Conservation (phyloP, 2,888 invertebrate species). For the Euphydryas editha region DNA sequence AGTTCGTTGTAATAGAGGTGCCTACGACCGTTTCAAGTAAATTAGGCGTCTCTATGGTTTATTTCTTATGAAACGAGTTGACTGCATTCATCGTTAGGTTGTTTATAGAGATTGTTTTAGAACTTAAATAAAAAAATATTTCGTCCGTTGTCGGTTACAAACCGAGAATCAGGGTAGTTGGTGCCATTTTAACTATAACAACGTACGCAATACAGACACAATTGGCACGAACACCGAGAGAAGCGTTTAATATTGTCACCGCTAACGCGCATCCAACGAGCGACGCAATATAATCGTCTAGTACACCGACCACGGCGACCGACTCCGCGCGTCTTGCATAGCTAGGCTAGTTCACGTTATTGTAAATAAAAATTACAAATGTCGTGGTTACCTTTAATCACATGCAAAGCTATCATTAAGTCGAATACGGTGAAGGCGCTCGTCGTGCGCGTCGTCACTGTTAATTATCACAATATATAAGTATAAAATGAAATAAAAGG, state of each 20-base stretch:
- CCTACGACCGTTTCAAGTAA: background rate
- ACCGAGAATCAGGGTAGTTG: conserved; percentile 30
- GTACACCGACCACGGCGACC: conserved; percentile 54
- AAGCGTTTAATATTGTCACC: conserved; percentile 63
- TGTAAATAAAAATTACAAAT: conserved; percentile 71
- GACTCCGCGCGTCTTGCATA: conserved; percentile 42
- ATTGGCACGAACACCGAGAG: conserved; percentile 55
- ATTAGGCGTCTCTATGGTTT: background rate
- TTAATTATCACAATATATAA: conserved; percentile 82
- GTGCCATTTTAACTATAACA: conserved; percentile 30
- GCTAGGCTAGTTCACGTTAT: conserved; percentile 50
- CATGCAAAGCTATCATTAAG: conserved; percentile 81
- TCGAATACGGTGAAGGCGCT: conserved; percentile 71
- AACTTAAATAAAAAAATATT: conserved; percentile 27
- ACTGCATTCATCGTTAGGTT: background rate
- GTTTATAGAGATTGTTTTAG: conserved; percentile 8
- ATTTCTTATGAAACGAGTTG: background rate
- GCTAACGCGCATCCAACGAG: conserved; percentile 61
- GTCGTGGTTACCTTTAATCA: conserved; percentile 78
- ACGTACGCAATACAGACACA: conserved; percentile 44
- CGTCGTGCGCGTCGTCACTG: conserved; percentile 78
- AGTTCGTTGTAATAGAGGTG: too few species aligned
- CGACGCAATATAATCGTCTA: conserved; percentile 57
- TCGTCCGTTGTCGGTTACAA: conserved; percentile 27
- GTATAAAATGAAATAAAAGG: conserved; percentile 75